phyloP scores from a whole-genome alignment of 2,797 vertebrate species.

The Tokudaia tokunoshimensis region DNA sequence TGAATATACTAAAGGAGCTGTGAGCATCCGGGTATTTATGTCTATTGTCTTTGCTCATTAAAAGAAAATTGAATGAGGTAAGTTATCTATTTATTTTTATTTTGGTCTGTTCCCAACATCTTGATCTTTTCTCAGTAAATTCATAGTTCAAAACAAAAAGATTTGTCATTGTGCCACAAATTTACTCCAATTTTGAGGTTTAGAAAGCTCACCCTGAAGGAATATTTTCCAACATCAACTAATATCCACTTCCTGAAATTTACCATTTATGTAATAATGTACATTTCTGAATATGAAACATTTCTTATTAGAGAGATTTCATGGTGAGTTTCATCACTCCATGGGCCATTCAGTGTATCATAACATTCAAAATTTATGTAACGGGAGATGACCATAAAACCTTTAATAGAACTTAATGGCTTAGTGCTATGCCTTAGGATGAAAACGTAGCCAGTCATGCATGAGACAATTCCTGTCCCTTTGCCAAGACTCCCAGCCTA shows the following conservation, averaged over 20 bases:
- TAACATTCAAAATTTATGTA: slow-evolving; percentile 47
- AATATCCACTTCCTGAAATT: slow-evolving; percentile 25
- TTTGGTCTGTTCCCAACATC: background rate
- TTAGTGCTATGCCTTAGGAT: slow-evolving; percentile 6
- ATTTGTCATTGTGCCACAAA: slow-evolving; percentile 24
- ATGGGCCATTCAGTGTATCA: background rate
- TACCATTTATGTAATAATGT: background rate
- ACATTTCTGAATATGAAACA: slow-evolving; percentile 50
- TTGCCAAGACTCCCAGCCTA: slow-evolving; percentile 7
- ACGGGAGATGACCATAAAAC: slow-evolving; percentile 56
- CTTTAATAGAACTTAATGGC: slow-evolving; percentile 44
- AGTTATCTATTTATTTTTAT: background rate
- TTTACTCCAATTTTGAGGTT: slow-evolving; percentile 38
- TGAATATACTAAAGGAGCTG: background rate
- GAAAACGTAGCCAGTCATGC: background rate
- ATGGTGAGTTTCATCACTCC: slow-evolving; percentile 8
- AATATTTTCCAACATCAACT: slow-evolving; percentile 54
- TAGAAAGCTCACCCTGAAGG: slow-evolving; percentile 12
- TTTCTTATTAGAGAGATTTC: slow-evolving; percentile 47
- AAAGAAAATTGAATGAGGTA: slow-evolving; percentile 4
- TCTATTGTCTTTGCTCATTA: background rate
- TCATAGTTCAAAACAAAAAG: slow-evolving; percentile 37
- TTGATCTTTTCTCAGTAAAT: slow-evolving; percentile 11
- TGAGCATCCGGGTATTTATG: background rate
- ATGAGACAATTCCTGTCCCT: background rate